These are phyloP conservation scores for Ceryle rudis DNA, from an alignment of 2,797 vertebrate genomes.

Conservation along the genomic window DNA sequence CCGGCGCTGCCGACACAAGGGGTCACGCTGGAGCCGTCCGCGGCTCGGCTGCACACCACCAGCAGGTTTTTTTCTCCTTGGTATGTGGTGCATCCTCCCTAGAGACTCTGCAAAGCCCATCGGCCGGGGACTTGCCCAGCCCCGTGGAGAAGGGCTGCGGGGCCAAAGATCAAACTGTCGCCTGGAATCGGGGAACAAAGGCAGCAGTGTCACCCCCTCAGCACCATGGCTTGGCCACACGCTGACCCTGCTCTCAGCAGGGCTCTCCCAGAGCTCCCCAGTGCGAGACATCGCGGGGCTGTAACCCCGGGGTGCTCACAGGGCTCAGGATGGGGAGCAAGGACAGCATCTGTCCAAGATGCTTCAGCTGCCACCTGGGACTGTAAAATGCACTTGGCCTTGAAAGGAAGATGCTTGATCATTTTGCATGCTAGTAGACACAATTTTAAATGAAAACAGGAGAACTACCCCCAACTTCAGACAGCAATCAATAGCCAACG, in stretches of 20 bases:
- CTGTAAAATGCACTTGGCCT: accelerated
- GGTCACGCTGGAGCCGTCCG: background rate
- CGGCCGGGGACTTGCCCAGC: accelerated
- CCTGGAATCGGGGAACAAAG: accelerated
- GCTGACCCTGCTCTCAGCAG: accelerated
- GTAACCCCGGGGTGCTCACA: accelerated
- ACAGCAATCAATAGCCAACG: background rate
- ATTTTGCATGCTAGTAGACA: accelerated
- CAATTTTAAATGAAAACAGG: background rate
- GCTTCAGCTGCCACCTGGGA: accelerated
- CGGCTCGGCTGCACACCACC: accelerated
- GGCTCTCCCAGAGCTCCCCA: background rate
- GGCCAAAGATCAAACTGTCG: background rate
- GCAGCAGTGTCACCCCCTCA: accelerated
- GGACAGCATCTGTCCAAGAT: accelerated
- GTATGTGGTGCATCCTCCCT: accelerated
- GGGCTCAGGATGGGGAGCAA: too few relatives aligned
- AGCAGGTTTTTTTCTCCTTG: accelerated
- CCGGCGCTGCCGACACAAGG: background rate
- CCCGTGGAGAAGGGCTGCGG: accelerated
- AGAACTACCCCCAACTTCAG: background rate
- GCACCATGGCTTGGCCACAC: accelerated
- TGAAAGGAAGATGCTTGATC: accelerated
- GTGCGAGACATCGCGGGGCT: accelerated
- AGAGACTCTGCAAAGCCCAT: accelerated